These are phyloP conservation scores for Spodoptera frugiperda DNA, from an alignment of 1,140 invertebrate genomes.

Conservation along the genomic window DNA sequence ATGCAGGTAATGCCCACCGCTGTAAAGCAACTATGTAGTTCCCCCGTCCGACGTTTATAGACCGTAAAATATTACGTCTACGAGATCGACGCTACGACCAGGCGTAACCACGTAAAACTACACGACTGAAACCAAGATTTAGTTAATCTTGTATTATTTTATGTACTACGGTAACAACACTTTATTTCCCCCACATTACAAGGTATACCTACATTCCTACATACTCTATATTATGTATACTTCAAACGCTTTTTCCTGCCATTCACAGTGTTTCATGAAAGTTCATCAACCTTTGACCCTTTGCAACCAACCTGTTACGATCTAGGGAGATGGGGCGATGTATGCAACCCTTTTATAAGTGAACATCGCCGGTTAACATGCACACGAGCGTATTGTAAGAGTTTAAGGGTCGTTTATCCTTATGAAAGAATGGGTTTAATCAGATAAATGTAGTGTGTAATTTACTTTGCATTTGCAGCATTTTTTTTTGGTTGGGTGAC, in stretches of 20 bases:
- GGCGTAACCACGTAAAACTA: slow-evolving; percentile 41
- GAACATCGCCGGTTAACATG: neutral
- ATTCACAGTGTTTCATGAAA: neutral
- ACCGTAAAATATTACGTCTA: slow-evolving; percentile 71
- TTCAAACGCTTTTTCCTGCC: neutral
- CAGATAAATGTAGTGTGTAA: no score
- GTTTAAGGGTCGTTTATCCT: no score
- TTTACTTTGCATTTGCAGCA: no score
- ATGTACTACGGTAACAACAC: neutral
- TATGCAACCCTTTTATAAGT: slow-evolving; percentile 14
- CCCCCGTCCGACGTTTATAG: slow-evolving; percentile 58
- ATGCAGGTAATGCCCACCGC: slow-evolving; percentile 54
- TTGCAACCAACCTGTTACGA: slow-evolving; percentile 3
- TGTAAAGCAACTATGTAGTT: slow-evolving; percentile 64
- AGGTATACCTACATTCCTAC: neutral
- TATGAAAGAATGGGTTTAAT: no score
- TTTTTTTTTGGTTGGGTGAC: no score
- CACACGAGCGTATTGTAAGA: slow-evolving; percentile 23
- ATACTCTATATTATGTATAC: neutral
- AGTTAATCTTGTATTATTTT: slow-evolving; percentile 14
- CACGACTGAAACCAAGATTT: slow-evolving; percentile 31
- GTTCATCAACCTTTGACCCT: slow-evolving; percentile 12
- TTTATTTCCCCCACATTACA: neutral
- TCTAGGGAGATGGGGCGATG: slow-evolving; percentile 5
- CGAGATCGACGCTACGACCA: slow-evolving; percentile 16